Base-by-base conservation (phyloP, 2,888 invertebrate species). In the Nysson spinosus region DNA sequence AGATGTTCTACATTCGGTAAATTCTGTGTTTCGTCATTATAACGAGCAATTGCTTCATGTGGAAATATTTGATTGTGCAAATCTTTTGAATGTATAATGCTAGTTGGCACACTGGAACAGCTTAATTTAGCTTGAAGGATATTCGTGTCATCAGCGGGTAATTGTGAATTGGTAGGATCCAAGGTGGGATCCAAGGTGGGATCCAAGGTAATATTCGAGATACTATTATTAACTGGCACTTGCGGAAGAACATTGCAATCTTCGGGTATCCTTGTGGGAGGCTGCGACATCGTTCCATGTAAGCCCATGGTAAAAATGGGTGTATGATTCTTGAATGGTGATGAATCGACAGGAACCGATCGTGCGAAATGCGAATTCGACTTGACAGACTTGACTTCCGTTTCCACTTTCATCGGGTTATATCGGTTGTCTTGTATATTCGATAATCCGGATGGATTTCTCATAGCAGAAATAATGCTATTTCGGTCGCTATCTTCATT, bases 21-120 rank as follows among this genome's bases (percentile, higher is more conserved):
- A 19, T 52, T 66, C 35, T 70, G 61, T 7, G 39, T 35, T 51
- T 71, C 66, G 4, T 60, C 66, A 9, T 60, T 34, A n/a, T n/a
- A n/a, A 0, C 49, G 40, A 14, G 65, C 65, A 1, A 77, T 37
- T 3, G 66, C 63, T 43, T 79, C 79, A 20, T 83, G 79, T 4
- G 87, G 85, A 7, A 87, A 85, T 14, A 82, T 67, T 17, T 82
- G 82, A 62, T 82, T 83, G 24, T 80, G 61, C 17, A 83, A 67
- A 30, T 67, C 60, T 32, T 85, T 79, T 0, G 87, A 86, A 65
- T 76, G 63, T 28, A 85, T 75, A 3, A 83, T 43, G 11, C 75
- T 79, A 9, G 79, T 60, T 37, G 70, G 78, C 12, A 77, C 50
- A 0, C 69, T 65, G 20, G 79, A 75, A 16, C 68, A 77, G 22